Percentiles rank a stretch among this genome's conserved stretches.
Conservation (phyloP, 1,140 invertebrate genomes). For the Proctacanthus coquilletti region DNA sequence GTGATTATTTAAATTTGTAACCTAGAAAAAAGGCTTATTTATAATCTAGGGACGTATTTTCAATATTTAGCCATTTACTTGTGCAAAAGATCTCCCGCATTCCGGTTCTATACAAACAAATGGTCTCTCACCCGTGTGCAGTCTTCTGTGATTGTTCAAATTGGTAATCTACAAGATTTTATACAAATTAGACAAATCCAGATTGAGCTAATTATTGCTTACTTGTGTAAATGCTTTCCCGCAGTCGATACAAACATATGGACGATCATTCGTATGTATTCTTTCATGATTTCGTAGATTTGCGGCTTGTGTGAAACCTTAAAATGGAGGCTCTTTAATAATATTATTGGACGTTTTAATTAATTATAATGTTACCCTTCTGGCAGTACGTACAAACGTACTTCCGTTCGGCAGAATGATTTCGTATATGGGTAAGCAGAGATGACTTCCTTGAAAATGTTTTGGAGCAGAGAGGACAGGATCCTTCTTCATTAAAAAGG, state of each 20-base stretch:
- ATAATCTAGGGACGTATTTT: not conserved
- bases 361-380: conserved; percentile 32
- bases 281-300: conserved; percentile 41
- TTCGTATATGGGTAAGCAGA: conserved; percentile 40
- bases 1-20: conserved; percentile 29
- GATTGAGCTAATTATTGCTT: conserved; percentile 2
- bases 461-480: conserved; percentile 39
- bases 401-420: conserved; percentile 40
- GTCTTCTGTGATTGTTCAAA: conserved; percentile 40
- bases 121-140: conserved; percentile 40
- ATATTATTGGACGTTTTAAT: not conserved
- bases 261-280: conserved; percentile 42
- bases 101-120: conserved; percentile 42
- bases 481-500: conserved; percentile 30
- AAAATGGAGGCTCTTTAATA: too few species aligned
- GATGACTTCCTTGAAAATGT: conserved; percentile 39
- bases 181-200: conserved; percentile 9
- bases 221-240: conserved; percentile 42
- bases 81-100: conserved; percentile 40
- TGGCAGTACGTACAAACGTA: conserved; percentile 41
- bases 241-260: conserved; percentile 40
- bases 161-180: conserved; percentile 34
- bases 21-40: conserved; percentile 10
- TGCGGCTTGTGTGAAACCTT: conserved; percentile 43
- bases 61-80: conserved; percentile 24